Evolutionary conservation across 2,113 vertebrate genomes (phyloP).

Genomic region (Campylorhamphus procurvoides): DNA sequence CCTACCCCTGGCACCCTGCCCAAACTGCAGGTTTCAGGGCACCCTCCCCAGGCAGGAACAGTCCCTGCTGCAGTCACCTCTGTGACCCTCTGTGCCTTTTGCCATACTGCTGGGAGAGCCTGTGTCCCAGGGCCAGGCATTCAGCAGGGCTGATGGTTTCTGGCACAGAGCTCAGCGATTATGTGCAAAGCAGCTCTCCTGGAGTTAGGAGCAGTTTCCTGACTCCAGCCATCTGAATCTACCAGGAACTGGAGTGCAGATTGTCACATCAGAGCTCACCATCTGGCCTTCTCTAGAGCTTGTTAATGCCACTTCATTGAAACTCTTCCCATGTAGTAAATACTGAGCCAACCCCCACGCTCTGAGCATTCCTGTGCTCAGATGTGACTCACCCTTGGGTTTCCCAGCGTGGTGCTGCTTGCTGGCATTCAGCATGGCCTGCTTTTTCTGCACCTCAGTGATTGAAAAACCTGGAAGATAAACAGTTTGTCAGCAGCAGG

Average conservation of each 20-base stretch:
- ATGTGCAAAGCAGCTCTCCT: neutral
- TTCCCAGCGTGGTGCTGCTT: constrained; percentile 88
- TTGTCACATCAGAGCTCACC: neutral
- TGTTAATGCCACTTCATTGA: neutral
- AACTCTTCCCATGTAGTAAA: neutral
- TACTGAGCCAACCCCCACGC: neutral
- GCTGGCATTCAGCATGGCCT: constrained; percentile 92
- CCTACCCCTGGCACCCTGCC: neutral
- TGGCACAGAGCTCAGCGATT: neutral
- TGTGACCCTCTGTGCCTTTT: neutral
- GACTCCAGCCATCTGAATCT: neutral
- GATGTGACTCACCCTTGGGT: constrained; percentile 84
- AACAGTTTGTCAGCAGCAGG: neutral
- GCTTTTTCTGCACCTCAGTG: constrained; percentile 92
- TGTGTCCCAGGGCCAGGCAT: neutral
- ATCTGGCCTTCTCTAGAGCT: neutral
- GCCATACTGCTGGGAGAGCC: neutral
- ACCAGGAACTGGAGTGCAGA: neutral
- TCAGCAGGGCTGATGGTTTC: neutral
- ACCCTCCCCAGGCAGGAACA: neutral
- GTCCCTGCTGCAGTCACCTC: neutral
- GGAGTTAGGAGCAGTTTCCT: neutral
- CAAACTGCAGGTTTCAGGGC: neutral
- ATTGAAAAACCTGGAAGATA: constrained; percentile 86
- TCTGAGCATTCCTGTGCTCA: neutral